phyloP scores from a whole-genome alignment of 2,797 vertebrate species.

The Gobio occitaniae region DNA sequence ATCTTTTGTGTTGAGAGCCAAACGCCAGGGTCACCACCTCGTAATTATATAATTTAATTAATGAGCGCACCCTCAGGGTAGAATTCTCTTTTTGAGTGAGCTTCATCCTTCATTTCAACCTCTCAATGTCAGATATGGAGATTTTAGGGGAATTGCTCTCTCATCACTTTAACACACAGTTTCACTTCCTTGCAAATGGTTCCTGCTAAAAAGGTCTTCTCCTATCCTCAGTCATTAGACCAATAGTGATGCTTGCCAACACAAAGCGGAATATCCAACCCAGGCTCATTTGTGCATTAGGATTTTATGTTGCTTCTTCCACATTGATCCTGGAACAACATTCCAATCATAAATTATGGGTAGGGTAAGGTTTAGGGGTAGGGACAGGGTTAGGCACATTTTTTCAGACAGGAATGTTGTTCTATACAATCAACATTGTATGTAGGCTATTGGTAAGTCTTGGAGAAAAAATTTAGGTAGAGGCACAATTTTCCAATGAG shows the following conservation, averaged over 20 bases:
- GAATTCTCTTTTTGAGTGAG: slow-evolving; percentile 41
- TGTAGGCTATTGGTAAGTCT: background rate
- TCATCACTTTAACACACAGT: slow-evolving; percentile 51
- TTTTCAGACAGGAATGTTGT: too few relatives aligned
- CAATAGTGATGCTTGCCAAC: slow-evolving; percentile 5
- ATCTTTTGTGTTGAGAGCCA: slow-evolving; percentile 49
- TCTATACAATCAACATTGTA: background rate
- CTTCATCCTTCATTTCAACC: slow-evolving; percentile 58
- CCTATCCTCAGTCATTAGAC: background rate
- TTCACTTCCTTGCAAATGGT: slow-evolving; percentile 36
- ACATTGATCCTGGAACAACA: too few relatives aligned
- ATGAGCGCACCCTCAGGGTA: slow-evolving; percentile 59
- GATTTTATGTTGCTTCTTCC: background rate
- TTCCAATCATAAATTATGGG: too few relatives aligned
- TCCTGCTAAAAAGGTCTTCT: background rate
- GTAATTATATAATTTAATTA: slow-evolving; percentile 65
- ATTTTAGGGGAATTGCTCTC: slow-evolving; percentile 49
- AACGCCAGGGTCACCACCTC: slow-evolving; percentile 52
- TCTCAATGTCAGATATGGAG: slow-evolving; percentile 55
- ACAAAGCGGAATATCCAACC: background rate
- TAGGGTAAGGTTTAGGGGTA: too few relatives aligned
- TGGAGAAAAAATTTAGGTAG: background rate
- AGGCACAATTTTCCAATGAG: background rate
- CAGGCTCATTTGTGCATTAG: background rate
- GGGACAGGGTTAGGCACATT: too few relatives aligned